Conservation (phyloP, 2,797 vertebrate species). For the Acanthiza pusilla region DNA sequence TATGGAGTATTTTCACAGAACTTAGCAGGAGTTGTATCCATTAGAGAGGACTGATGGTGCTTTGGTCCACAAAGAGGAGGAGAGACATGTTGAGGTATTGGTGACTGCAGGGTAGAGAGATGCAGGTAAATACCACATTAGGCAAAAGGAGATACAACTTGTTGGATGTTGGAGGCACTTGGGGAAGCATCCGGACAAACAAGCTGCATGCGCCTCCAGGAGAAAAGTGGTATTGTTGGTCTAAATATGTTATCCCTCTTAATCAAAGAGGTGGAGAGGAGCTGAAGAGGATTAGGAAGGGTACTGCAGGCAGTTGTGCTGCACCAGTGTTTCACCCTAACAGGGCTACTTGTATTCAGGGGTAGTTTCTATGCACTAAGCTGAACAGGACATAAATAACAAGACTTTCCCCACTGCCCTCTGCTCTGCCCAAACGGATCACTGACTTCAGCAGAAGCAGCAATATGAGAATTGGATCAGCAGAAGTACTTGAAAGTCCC, state of each 20-base stretch:
- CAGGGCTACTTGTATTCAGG: background rate
- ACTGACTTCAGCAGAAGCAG: background rate
- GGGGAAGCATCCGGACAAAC: background rate
- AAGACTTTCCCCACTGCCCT: background rate
- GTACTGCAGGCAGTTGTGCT: background rate
- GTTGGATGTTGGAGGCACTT: background rate
- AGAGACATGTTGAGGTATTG: background rate
- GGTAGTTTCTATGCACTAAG: background rate
- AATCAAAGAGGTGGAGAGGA: background rate
- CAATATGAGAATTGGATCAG: background rate
- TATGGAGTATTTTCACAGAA: background rate
- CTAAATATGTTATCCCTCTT: background rate
- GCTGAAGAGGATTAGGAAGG: background rate
- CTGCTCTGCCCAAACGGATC: background rate
- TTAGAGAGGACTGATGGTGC: background rate
- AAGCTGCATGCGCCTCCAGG: background rate
- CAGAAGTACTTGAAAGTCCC: background rate
- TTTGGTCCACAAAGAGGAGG: background rate
- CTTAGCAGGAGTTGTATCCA: background rate
- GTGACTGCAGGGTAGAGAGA: background rate
- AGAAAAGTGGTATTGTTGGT: background rate
- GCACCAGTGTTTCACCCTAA: background rate
- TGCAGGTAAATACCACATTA: background rate
- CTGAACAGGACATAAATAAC: accelerated
- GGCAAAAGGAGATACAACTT: background rate